Base-by-base conservation (phyloP, 2,888 invertebrate genomes). In the Cenopis cana region DNA sequence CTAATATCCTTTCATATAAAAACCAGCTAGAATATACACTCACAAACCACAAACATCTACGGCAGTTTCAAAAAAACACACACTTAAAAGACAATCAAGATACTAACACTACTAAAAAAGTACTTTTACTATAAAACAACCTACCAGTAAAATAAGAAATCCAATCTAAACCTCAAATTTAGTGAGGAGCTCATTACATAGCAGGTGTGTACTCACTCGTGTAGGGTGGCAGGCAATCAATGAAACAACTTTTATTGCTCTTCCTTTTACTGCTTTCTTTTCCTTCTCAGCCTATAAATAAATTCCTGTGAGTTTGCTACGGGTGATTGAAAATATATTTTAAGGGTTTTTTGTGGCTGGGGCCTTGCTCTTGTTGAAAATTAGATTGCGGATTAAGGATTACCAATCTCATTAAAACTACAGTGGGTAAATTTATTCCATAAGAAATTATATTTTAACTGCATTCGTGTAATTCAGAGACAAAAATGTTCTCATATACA, bases 171-270 rank as follows among this genome's bases (percentile, higher is more conserved):
- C 50, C 55, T 67, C 38, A 61, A 56, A 71, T 66, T 66, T 29
- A 56, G 61, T 66, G 18, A 66, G 54, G 36, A 55, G 55, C 84
- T 88, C 84, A 86, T 89, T 87, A 88, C 79, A 84, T 82, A 82
- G 84, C 90, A 90, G 89, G 89, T 90, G 89, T 84, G 86, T 84
- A 80, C 46, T 60, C 46, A 80, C 24, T 60, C 17, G 60, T 46
- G 29, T 60, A 46, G 41, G 38, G 38, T 12, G 77, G 77, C 80
- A 77, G 77, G 81, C 82, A 83, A 85, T 64, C 74, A 74, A 70
- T 88, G 88, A 89, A 89, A 86, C 83, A 85, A 88, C 82, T 88
- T 89, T 89, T 89, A 89, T 89, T 85, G 83, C 81, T 85, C 85
- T 87, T 82, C 79, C 81, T 85, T 89, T 88, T 83, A 86, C 82